Conservation (phyloP, 2,888 invertebrate genomes). For the Ernsta delagoae region DNA sequence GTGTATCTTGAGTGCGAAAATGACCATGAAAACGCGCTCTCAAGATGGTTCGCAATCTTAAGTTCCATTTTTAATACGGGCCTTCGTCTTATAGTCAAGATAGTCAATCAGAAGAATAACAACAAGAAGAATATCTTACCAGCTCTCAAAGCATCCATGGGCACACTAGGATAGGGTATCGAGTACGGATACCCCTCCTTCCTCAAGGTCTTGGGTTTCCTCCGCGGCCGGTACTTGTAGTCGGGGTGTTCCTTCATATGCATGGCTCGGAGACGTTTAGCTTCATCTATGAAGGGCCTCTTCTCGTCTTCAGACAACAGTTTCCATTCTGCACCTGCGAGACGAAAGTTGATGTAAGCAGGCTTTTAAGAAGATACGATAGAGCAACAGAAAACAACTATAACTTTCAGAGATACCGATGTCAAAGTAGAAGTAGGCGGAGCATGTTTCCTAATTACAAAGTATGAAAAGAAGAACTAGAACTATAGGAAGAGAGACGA, state of each 20-base stretch:
- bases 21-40: too few species aligned
- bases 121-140: constrained; percentile 84
- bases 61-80: too few species aligned
- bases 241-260: constrained; percentile 98
- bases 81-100: too few species aligned
- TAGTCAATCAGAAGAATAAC: not conserved
- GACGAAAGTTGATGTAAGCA: not conserved
- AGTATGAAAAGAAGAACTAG: too few species aligned
- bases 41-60: too few species aligned
- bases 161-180: constrained; percentile 95
- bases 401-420: too few species aligned
- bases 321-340: constrained; percentile 97
- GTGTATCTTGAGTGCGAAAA: too few species aligned
- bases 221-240: constrained; percentile 95
- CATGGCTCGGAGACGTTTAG: constrained; percentile 95
- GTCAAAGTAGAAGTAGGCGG: too few species aligned
- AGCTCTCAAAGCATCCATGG: constrained; percentile 94
- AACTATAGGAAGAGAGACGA: too few species aligned
- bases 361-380: too few species aligned
- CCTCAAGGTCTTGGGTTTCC: constrained; percentile 94
- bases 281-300: constrained; percentile 98
- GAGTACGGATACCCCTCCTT: constrained; percentile 97
- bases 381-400: too few species aligned
- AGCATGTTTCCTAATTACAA: too few species aligned
- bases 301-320: constrained; percentile 96